Conservation (phyloP, 2,113 vertebrate species). For the Oncorhynchus masou region DNA sequence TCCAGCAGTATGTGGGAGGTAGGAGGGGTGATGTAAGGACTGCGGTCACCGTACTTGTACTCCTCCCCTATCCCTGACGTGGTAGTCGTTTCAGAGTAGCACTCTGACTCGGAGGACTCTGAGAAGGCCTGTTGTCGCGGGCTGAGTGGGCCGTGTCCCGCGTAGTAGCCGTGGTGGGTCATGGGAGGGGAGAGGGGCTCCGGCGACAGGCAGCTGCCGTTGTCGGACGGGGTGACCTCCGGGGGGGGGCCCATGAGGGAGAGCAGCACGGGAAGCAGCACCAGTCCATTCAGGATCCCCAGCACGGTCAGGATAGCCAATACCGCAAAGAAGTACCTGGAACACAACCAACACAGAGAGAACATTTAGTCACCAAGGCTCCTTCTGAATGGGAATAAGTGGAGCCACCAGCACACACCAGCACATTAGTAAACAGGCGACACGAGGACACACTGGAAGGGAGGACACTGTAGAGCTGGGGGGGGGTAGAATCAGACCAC, state of each 20-base stretch:
- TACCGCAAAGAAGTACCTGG: conserved; percentile 95
- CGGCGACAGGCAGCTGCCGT: conserved; percentile 53
- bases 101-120: conserved; percentile 78
- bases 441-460: not conserved
- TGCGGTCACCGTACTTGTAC: conserved; percentile 69
- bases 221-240: conserved; percentile 77
- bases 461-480: not conserved
- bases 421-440: not conserved
- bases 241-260: conserved; percentile 91
- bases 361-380: not conserved
- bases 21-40: conserved; percentile 65
- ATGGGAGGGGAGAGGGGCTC: conserved; percentile 73
- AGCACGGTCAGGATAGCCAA: conserved; percentile 89
- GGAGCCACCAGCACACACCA: not conserved
- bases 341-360: conserved; percentile 2
- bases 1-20: conserved; percentile 79
- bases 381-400: not conserved
- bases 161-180: conserved; percentile 78
- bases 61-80: conserved; percentile 75
- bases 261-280: conserved; percentile 91
- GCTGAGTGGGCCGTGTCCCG: conserved; percentile 46
- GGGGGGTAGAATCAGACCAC: not conserved
- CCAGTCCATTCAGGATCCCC: conserved; percentile 92
- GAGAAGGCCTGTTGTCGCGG: conserved; percentile 68
- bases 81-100: conserved; percentile 77